Conservation (phyloP, 2,797 vertebrate genomes). For the Furcifer pardalis region DNA sequence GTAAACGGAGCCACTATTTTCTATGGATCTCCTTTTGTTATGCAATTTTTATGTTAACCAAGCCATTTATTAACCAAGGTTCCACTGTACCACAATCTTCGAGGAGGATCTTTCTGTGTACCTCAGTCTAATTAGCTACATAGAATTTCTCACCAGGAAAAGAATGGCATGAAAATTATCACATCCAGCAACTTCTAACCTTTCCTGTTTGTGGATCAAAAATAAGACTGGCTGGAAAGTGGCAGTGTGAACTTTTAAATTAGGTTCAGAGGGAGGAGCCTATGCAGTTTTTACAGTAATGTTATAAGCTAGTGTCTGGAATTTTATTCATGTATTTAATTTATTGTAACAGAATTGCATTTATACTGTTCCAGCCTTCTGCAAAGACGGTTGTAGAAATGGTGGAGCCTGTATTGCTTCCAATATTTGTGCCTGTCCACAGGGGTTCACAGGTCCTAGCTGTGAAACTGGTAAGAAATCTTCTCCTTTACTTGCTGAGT, state of each 20-base stretch:
- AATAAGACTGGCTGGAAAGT: not conserved
- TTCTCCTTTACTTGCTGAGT: constrained; percentile 22
- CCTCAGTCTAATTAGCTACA: no score
- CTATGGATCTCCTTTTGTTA: no score
- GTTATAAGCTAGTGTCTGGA: not conserved
- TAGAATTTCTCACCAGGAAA: not conserved
- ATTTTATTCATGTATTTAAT: no score
- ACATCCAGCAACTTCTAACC: not conserved
- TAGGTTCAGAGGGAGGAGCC: not conserved
- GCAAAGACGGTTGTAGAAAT: constrained; percentile 93
- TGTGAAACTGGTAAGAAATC: constrained; percentile 91
- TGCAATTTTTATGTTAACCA: no score
- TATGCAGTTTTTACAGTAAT: not conserved
- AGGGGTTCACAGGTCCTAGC: constrained; percentile 92
- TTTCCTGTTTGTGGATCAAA: not conserved
- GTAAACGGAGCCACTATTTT: no score
- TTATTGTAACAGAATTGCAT: not conserved
- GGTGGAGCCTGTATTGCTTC: constrained; percentile 93
- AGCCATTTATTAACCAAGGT: no score
- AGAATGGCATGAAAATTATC: not conserved
- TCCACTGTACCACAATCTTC: no score
- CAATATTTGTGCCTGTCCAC: constrained; percentile 91
- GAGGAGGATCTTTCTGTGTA: no score
- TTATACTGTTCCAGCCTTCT: constrained; percentile 85
- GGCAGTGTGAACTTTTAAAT: not conserved